Percentiles rank a stretch among this genome's conserved stretches.
These are phyloP conservation scores for Pogonophryne albipinna DNA, from an alignment of 2,797 vertebrate genomes.

Conservation along the genomic window DNA sequence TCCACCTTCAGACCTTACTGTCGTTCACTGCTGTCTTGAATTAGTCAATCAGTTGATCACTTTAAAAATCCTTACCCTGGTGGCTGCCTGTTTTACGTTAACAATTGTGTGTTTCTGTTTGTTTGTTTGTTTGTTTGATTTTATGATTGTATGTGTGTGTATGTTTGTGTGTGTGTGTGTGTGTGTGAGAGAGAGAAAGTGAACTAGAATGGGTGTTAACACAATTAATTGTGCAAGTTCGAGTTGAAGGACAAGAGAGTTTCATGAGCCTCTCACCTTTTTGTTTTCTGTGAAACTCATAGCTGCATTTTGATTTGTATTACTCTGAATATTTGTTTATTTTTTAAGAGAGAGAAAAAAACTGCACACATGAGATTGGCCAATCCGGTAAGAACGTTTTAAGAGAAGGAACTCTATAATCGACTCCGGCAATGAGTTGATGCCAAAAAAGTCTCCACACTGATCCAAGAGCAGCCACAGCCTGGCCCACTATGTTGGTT, in stretches of 20 bases:
- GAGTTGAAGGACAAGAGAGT: conserved; percentile 47
- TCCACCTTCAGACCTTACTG: conserved; percentile 78
- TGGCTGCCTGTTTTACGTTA: conserved; percentile 73
- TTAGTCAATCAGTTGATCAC: conserved; percentile 73
- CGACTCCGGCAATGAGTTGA: conserved; percentile 65
- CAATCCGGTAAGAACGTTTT: conserved; percentile 68
- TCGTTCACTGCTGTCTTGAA: conserved; percentile 79
- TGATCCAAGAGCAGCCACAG: conserved; percentile 78
- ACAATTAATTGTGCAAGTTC: conserved; percentile 34
- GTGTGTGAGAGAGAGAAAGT: conserved; percentile 3
- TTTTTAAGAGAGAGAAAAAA: conserved; percentile 63
- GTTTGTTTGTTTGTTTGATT: conserved; percentile 25
- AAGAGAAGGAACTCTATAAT: conserved; percentile 71
- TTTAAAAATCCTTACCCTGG: conserved; percentile 67
- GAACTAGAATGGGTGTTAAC: conserved; percentile 43
- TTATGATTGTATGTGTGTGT: conserved; percentile 7
- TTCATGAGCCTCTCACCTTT: conserved; percentile 44
- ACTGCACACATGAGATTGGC: conserved; percentile 60
- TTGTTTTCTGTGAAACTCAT: conserved; percentile 69
- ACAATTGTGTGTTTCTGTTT: conserved; percentile 34
- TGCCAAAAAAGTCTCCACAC: conserved; percentile 76
- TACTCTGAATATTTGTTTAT: conserved; percentile 69
- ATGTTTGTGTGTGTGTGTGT: conserved; percentile 17
- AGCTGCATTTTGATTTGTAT: conserved; percentile 66
- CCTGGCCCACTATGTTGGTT: conserved; percentile 77